Evolutionary conservation across 1,140 invertebrate genomes (phyloP).

Genomic region (Zaprionus kolodkinae): DNA sequence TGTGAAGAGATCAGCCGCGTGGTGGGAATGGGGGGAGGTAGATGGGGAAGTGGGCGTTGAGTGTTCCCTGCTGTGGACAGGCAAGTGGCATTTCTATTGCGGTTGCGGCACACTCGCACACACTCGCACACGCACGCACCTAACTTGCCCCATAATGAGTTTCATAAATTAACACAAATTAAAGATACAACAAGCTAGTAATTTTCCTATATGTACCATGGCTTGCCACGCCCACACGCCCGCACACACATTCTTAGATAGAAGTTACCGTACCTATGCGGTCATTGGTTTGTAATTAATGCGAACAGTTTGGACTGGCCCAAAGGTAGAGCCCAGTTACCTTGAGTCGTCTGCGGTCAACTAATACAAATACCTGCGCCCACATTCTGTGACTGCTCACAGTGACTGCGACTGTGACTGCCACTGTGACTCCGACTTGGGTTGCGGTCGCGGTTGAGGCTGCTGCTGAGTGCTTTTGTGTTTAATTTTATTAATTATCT

Average conservation of each 20-base stretch:
- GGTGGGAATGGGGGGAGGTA: neutral
- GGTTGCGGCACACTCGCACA: slow-evolving; percentile 49
- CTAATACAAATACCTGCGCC: slow-evolving; percentile 49
- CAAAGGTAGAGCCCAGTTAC: slow-evolving; percentile 27
- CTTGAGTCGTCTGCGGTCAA: slow-evolving; percentile 62
- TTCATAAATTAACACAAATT: slow-evolving; percentile 81
- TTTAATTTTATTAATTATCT: slow-evolving; percentile 82
- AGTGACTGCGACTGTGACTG: slow-evolving; percentile 6
- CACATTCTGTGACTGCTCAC: neutral
- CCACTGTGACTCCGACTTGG: slow-evolving; percentile 11
- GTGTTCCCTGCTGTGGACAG: slow-evolving; percentile 14
- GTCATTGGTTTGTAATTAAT: slow-evolving; percentile 81
- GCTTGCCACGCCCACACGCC: neutral
- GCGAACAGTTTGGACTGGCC: slow-evolving; percentile 59
- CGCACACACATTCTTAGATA: neutral
- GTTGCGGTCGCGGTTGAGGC: slow-evolving; percentile 17
- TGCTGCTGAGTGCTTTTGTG: slow-evolving; percentile 69
- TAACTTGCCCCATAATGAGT: slow-evolving; percentile 64
- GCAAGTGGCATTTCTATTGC: slow-evolving; percentile 41
- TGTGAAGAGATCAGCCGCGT: slow-evolving; percentile 65
- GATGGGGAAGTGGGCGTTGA: neutral
- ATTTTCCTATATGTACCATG: slow-evolving; percentile 43
- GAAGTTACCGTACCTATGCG: slow-evolving; percentile 34
- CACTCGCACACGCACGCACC: too few relatives aligned
- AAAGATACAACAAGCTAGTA: slow-evolving; percentile 65